Percentiles rank a stretch among this genome's conserved stretches.
phyloP scores from a whole-genome alignment of 2,113 vertebrate genomes.

The Phyllostomus hastatus region DNA sequence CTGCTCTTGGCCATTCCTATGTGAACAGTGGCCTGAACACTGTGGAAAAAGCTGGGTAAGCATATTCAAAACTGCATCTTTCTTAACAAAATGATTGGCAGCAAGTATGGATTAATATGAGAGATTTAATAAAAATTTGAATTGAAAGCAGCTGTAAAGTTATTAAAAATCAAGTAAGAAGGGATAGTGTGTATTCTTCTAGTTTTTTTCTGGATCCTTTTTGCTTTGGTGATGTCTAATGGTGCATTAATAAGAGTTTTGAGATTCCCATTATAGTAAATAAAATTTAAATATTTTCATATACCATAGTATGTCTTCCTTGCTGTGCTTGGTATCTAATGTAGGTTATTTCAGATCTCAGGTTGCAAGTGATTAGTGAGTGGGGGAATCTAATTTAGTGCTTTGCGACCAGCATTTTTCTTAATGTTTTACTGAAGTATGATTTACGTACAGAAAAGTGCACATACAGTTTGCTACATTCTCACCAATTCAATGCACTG shows the following conservation, averaged over 20 bases:
- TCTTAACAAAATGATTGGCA: constrained; percentile 57
- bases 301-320: not conserved
- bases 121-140: constrained; percentile 52
- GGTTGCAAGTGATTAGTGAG: not conserved
- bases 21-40: not conserved
- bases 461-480: not conserved
- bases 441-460: not conserved
- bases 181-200: not conserved
- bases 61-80: constrained; percentile 10
- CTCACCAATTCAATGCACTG: not conserved
- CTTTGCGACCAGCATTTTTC: not conserved
- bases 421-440: constrained; percentile 3
- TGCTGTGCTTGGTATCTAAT: not conserved
- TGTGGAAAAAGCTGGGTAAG: constrained; percentile 26
- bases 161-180: constrained; percentile 64
- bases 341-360: constrained; percentile 20
- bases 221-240: constrained; percentile 15
- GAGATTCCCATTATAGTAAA: constrained; percentile 6
- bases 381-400: not conserved
- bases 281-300: constrained; percentile 30
- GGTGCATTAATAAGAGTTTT: not conserved
- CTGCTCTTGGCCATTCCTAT: not conserved
- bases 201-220: constrained; percentile 44
- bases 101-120: constrained; percentile 49
- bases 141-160: constrained; percentile 70